A percentile compares a stretch with the other conserved stretches of the same genome.
phyloP scores from a whole-genome alignment of 2,113 vertebrate species.

The Climacteris rufus region DNA sequence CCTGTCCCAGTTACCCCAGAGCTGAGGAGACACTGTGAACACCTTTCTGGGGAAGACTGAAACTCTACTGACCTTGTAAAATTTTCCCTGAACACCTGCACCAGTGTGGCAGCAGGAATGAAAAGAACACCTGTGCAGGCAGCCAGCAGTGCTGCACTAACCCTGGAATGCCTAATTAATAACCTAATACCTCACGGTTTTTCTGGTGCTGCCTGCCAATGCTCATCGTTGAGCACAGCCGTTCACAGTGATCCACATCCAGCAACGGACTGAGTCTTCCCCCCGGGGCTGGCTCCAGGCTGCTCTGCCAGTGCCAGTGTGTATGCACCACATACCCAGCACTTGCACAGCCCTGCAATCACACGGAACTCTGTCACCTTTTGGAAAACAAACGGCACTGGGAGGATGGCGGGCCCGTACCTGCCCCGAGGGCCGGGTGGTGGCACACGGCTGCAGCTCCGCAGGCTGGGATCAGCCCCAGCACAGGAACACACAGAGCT shows the following conservation, averaged over 20 bases:
- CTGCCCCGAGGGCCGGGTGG: not conserved
- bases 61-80: not conserved
- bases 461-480: not conserved
- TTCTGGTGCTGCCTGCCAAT: not conserved
- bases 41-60: rapidly evolving
- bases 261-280: not conserved
- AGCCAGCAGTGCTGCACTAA: rapidly evolving
- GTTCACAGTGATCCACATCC: not conserved
- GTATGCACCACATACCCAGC: rapidly evolving
- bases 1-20: rapidly evolving
- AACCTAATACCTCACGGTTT: rapidly evolving
- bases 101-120: not conserved
- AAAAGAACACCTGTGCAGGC: rapidly evolving
- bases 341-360: not conserved
- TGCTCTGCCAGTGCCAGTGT: not conserved
- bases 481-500: not conserved
- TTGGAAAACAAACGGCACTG: rapidly evolving
- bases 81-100: not conserved
- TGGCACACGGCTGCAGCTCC: not conserved
- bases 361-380: rapidly evolving
- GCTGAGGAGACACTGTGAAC: rapidly evolving
- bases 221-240: rapidly evolving
- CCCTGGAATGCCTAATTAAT: too few species aligned
- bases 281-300: not conserved
- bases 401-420: rapidly evolving